Base-by-base conservation (phyloP, 2,113 vertebrate species). In the Silurus meridionalis region DNA sequence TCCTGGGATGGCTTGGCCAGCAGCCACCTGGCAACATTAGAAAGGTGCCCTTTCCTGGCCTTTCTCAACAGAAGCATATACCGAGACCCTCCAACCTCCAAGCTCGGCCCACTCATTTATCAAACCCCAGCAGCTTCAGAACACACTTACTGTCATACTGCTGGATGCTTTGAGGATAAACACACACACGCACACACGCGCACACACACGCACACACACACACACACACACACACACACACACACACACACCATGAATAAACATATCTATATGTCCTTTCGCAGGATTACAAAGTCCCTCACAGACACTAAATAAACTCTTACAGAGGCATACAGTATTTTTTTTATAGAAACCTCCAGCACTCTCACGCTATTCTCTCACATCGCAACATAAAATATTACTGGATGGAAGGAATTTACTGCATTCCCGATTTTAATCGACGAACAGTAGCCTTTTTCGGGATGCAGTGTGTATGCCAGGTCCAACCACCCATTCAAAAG, bases 31-130 rank as follows among this genome's bases (percentile, higher is more conserved):
- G 95, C 95, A 96, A 88, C 90, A 91, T 93, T 94, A 95, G 91
- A 95, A 96, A 96, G 95, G 95, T 95, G 94, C 94, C 94, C 94
- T 94, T 86, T 92, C 91, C 93, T 94, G 94, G 93, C 92, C 94
- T 90, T 74, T 89, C 91, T 93, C 91, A 91, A 90, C 94, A 92
- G 93, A 94, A 92, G 86, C 90, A 90, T 64, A 90, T 89, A 92
- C 92, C 88, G 91, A 91, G 93, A 92, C 91, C 93, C 92, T 85
- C 91, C 93, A 93, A 94, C 93, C 92, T 93, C 92, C 92, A 94
- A 93, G 94, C 90, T 91, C 90, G 90, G 91, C 66, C 93, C 91
- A 92, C 93, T 95, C 95, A 94, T 95, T 96, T 94, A 95, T 96
- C 95, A 95, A 91, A 92, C 87, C 90, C 92, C 88, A 92, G 94